Evolutionary conservation across 2,113 vertebrate genomes (phyloP).

Genomic region (Numida meleagris): DNA sequence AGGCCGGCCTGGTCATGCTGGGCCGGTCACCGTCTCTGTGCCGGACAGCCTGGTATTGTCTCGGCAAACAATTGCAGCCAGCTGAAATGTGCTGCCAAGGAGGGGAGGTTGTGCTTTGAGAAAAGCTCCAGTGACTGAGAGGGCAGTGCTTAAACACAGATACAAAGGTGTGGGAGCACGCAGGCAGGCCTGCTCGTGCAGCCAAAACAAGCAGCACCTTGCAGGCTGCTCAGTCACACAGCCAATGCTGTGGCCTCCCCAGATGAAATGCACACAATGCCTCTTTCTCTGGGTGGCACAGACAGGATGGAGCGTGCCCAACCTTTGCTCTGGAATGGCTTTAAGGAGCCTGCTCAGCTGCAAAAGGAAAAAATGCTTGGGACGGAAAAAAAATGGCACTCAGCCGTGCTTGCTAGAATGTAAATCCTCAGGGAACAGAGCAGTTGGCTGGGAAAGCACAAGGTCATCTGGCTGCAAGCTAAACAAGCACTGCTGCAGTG

Average conservation of each 20-base stretch:
- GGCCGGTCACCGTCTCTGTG: background rate
- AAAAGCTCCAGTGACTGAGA: background rate
- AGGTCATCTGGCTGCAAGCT: constrained; percentile 13
- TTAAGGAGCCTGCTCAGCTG: background rate
- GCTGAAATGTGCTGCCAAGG: background rate
- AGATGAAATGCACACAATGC: background rate
- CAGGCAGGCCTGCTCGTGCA: rapidly evolving
- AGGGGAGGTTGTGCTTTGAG: background rate
- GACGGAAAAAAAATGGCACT: background rate
- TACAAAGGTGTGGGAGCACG: rapidly evolving
- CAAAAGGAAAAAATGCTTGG: constrained; percentile 4
- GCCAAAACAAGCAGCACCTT: rapidly evolving
- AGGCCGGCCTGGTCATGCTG: background rate
- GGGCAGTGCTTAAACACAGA: background rate
- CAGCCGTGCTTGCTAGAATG: background rate
- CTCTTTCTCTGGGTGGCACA: background rate
- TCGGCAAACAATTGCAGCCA: background rate
- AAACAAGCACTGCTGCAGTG: background rate
- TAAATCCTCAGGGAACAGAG: background rate
- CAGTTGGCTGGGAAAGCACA: background rate
- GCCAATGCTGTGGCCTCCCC: background rate
- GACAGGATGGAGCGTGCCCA: rapidly evolving
- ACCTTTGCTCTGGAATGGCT: background rate
- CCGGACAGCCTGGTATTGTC: constrained; percentile 20
- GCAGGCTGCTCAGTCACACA: background rate